Base-by-base conservation (phyloP, 2,888 invertebrate species). In the Tetrapedia diversipes region DNA sequence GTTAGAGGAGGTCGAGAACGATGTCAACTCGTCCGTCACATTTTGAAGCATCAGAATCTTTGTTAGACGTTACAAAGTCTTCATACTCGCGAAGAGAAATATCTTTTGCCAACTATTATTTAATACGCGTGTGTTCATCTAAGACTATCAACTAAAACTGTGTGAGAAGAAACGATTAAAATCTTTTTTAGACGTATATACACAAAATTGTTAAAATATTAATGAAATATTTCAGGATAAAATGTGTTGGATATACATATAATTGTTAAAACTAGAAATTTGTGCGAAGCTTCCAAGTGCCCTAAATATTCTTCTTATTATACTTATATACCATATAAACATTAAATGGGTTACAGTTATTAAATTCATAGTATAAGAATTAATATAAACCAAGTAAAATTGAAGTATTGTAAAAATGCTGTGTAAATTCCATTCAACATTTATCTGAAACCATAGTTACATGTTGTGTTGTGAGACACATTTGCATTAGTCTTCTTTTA, bases 11-110 rank as follows among this genome's bases (percentile, higher is more conserved):
- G 29, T 24, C 22, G 34, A 19, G 37, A 70, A 56, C 29, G 54
- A 74, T 59, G 53, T 77, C 47, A 70, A 60, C 49, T 16, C 49
- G 32, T 77, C 19, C 24, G 39, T 76, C 51, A 34, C 8, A 56
- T 61, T 60, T 63, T 29, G 59, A 57, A 56, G 51, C 51, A 56
- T 76, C 32, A 11, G 70, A 59, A 57, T 27, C 11, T 34, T 39
- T n/a, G n/a, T 47, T 16, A 14, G 49, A 49, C 19, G 27, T 71
- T 22, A 49, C 34, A 10, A 56, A 47, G 68, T 19, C 16, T 16
- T 19, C 14, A 29, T 34, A 37, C 24, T 43, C 19, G 19, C 16
- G 14, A 39, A 43, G 29, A 24, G 10, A 43, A 45, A n/a, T n/a
- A 4, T 34, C 37, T 53, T 10, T 60, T 70, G 54, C 29, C 63